Conservation (phyloP, 2,797 vertebrate species). For the Chloroceryle amazona region DNA sequence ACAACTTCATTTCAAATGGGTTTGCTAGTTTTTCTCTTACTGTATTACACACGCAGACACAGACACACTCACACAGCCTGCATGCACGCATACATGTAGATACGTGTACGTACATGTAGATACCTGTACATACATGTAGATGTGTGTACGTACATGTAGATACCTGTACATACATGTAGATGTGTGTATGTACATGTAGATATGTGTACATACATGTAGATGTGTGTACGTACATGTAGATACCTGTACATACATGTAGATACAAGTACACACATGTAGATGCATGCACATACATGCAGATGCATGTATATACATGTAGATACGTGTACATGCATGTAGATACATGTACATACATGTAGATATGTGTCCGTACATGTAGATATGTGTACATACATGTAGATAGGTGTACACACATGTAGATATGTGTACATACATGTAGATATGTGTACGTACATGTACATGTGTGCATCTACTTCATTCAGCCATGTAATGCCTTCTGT, state of each 20-base stretch:
- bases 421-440: not conserved
- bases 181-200: not conserved
- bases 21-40: not conserved
- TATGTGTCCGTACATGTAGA: no score
- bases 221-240: not conserved
- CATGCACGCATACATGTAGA: not conserved
- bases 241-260: not conserved
- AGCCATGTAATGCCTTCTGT: not conserved
- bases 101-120: not conserved
- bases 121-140: not conserved
- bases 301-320: no score
- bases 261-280: no score
- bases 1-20: not conserved
- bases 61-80: not conserved
- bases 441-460: not conserved
- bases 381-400: no score
- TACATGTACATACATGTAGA: no score
- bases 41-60: not conserved
- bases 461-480: not conserved
- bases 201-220: not conserved
- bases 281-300: no score
- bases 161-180: not conserved
- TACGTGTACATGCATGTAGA: no score
- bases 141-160: no score
- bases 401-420: no score